Base-by-base conservation (phyloP, 2,888 invertebrate species). In the Tetrapedia diversipes region DNA sequence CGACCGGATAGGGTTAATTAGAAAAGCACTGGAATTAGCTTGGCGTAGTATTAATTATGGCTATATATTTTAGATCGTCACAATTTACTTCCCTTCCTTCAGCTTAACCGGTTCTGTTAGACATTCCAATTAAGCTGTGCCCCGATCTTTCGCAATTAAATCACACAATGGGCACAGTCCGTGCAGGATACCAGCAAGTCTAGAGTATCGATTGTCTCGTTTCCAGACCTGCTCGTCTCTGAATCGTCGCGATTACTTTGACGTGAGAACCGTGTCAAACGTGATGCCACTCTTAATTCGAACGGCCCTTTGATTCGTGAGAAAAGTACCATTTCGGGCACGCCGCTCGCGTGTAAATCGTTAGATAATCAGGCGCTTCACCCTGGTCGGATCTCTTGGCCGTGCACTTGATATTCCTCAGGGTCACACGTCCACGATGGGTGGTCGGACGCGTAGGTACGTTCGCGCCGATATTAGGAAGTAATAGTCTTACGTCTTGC, bases 331-430 rank as follows among this genome's bases (percentile, higher is more conserved):
- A 57, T 66, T 70, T 65, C 60, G 71, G 37, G 72, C 74, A 72
- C 79, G 77, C 74, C 2, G n/a, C n/a, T 16, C 54, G 74, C 68
- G 32, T 82, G 71, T 82, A 84, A 84, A 84, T 85, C 51, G 82
- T 65, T n/a, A 37, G 51, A 49, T 80, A 73, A 79, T 81, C 80
- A 68, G 69, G 60, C 47, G 53, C 57, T 53, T 14, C n/a, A n/a
- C n/a, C n/a, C 66, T 14, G 64, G 45, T 57, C 49, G 22, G 56
- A 60, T 69, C 61, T 34, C 57, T 51, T 54, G 54, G 61, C 54
- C 70, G 60, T 41, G 66, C 56, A 51, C 69, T 84, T 67, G 69
- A 80, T 60, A 65, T 80, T 72, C 78, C 27, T 70, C 45, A 34
- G 49, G 22, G 24, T 4, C 0, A 8, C 65, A 27, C 7, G 47